Evolutionary conservation across 2,888 invertebrate species (phyloP), one percentile per base, ranked within the genome.

Genomic region (Amphipyra berbera): DNA sequence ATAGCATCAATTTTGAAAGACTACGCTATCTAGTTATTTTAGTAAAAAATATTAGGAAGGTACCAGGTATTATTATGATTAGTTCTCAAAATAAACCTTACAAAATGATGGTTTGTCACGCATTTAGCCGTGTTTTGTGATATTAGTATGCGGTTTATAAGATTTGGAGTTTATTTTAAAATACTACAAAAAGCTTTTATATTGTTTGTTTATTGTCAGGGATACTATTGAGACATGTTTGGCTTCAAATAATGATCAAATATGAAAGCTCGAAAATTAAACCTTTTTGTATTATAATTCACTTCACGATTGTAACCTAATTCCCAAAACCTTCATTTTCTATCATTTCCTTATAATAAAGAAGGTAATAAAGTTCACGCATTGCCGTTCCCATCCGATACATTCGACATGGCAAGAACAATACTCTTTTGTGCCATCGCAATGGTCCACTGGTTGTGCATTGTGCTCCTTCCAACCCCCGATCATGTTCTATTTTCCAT

Each of bases 331-430:
- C 54, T 35, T 50, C 50, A 47, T 78, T 79, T 74, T 66, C 68
- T 76, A 79, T 79, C 41, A 80, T 82, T 82, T 84, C 76, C 76
- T 64, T 76, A 75, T 66, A 21, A 30, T 55, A 82, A 82, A 82
- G 75, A 82, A 83, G 82, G 83, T 83, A 81, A 84, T 85, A 90
- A 90, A 90, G 88, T 91, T 89, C 85, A 83, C 81, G 82, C 88
- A 87, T 86, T 84, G 84, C 82, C 80, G 86, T 87, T 88, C 84
- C 84, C 81, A 83, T 83, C 81, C 89, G 92, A 92, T 92, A 92
- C 93, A 92, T 92, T 89, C 85, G 92, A 92, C 87, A 85, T 86
- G 83, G 83, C 89, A 93, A 90, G 91, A 93, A 93, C 93, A 93
- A 93, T 92, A 82, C 85, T 84, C 91, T 89, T 91, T 93, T 93